These are phyloP conservation scores for Microctonus brassicae DNA, from an alignment of 2,888 invertebrate genomes.

Conservation along the genomic window DNA sequence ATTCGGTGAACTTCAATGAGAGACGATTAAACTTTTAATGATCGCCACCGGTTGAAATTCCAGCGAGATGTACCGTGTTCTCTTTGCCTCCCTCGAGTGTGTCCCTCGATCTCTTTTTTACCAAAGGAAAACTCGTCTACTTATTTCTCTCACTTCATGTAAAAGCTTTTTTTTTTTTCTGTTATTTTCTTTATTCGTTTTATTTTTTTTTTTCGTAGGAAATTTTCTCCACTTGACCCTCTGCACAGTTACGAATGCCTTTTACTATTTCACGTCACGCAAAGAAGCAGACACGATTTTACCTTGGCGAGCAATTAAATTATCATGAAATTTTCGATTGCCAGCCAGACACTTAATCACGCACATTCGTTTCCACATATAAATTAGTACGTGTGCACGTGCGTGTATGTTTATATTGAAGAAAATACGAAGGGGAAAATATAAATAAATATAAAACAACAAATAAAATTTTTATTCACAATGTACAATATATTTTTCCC, in stretches of 20 bases:
- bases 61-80: conserved; percentile 44
- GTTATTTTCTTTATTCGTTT: neutral
- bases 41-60: conserved; percentile 59
- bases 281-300: neutral
- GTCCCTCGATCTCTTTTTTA: neutral
- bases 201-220: neutral
- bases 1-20: conserved; percentile 57
- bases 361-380: neutral
- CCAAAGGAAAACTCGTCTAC: neutral
- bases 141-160: neutral
- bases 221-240: conserved; percentile 17
- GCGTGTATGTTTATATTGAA: no score
- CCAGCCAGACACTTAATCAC: neutral
- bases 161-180: neutral
- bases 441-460: neutral
- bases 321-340: conserved; percentile 34
- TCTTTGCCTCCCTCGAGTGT: conserved; percentile 6
- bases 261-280: neutral
- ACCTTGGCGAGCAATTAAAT: conserved; percentile 39
- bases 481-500: neutral
- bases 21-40: conserved; percentile 66
- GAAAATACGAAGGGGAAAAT: neutral
- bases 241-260: neutral
- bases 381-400: neutral
- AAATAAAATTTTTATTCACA: neutral